These are phyloP conservation scores for Protosalanx chinensis DNA, from an alignment of 2,797 vertebrate species.

Conservation along the genomic window DNA sequence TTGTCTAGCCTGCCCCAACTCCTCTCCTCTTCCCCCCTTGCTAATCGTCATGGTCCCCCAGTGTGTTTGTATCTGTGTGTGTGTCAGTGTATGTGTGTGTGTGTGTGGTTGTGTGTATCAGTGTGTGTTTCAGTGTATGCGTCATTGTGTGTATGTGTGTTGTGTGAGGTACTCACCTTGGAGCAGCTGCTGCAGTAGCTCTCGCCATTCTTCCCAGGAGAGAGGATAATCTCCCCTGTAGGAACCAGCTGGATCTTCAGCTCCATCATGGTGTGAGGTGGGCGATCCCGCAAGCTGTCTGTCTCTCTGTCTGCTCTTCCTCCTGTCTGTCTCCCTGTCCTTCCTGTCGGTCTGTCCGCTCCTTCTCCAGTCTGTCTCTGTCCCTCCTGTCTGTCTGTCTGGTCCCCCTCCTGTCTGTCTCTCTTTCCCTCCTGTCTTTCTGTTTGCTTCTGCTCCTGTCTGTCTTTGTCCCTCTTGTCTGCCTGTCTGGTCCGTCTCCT, in stretches of 20 bases:
- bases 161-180: conserved; percentile 62
- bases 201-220: conserved; percentile 76
- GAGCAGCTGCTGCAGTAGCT: conserved; percentile 70
- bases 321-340: neutral
- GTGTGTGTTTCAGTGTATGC: too few relatives aligned
- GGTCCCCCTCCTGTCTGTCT: neutral
- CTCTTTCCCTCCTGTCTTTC: neutral
- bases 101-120: too few relatives aligned
- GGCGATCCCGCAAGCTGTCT: conserved; percentile 11
- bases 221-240: conserved; percentile 75
- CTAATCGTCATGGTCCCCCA: too few relatives aligned
- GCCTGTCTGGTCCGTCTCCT: neutral
- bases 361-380: conserved; percentile 8
- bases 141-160: too few relatives aligned
- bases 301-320: conserved; percentile 12
- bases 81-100: too few relatives aligned
- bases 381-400: neutral
- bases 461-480: neutral
- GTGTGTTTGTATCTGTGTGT: too few relatives aligned
- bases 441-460: neutral
- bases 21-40: neutral
- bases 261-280: conserved; percentile 69
- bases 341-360: neutral
- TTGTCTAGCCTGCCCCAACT: neutral
- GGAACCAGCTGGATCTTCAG: conserved; percentile 76